Evolutionary conservation across 2,888 invertebrate species (phyloP).

Genomic region (Noctua fimbriata): DNA sequence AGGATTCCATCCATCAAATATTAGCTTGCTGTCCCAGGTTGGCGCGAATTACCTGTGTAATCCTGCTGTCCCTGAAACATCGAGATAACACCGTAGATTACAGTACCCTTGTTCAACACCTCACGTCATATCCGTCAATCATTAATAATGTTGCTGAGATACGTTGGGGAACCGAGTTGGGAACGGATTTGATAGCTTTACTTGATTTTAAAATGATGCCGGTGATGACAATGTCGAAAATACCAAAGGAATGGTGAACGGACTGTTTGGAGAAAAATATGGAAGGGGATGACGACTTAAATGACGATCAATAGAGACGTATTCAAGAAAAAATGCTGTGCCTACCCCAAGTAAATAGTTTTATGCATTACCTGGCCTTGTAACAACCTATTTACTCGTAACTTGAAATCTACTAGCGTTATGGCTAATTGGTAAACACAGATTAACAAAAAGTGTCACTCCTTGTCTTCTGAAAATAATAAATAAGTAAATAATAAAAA

Average conservation of each 20-base stretch:
- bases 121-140: conserved; percentile 67
- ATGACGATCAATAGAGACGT: neutral
- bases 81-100: conserved; percentile 66
- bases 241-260: neutral
- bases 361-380: neutral
- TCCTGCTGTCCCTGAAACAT: conserved; percentile 49
- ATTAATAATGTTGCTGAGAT: conserved; percentile 63
- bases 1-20: conserved; percentile 60
- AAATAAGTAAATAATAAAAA: too few species aligned
- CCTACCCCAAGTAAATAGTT: neutral
- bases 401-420: too few species aligned
- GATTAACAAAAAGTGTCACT: neutral
- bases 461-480: neutral
- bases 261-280: neutral
- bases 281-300: neutral
- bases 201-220: too few species aligned
- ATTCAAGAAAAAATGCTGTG: neutral
- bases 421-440: neutral
- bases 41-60: conserved; percentile 63
- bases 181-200: neutral
- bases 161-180: conserved; percentile 12
- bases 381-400: neutral
- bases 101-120: conserved; percentile 59
- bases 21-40: conserved; percentile 26
- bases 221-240: neutral